Evolutionary conservation across 1,140 invertebrate genomes (phyloP).

Genomic region (Elysia chlorotica): DNA sequence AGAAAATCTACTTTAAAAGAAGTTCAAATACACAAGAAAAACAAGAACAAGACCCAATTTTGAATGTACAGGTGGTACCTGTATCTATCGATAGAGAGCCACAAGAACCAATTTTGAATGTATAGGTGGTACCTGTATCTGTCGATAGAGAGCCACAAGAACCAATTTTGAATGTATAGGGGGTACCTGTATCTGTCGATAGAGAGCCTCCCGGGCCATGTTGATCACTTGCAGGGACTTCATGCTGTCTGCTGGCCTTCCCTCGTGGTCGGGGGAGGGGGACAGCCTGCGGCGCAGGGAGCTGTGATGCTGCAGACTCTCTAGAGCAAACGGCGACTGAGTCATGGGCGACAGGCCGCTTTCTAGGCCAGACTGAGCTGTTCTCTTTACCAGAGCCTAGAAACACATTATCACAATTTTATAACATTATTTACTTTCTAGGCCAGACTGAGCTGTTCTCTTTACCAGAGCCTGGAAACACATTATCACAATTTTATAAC

Average conservation of each 20-base stretch:
- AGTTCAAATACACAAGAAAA: too few species aligned
- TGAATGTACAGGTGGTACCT: too few species aligned
- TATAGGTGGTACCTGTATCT: too few species aligned
- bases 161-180: too few species aligned
- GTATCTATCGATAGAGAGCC: too few species aligned
- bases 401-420: too few species aligned
- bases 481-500: too few species aligned
- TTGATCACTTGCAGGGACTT: conserved; percentile 62
- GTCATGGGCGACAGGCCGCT: conserved; percentile 30
- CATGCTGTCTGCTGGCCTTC: conserved; percentile 23
- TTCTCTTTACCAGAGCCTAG: conserved; percentile 63
- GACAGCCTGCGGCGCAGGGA: conserved; percentile 75
- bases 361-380: conserved; percentile 47
- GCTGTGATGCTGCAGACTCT: conserved; percentile 54
- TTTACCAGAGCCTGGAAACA: conserved; percentile 62
- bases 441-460: conserved; percentile 47
- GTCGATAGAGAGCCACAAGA: too few species aligned
- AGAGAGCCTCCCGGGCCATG: conserved; percentile 65
- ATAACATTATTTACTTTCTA: too few species aligned
- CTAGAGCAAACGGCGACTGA: conserved; percentile 62
- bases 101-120: too few species aligned
- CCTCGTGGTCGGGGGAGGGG: conserved; percentile 58
- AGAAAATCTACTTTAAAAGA: too few species aligned
- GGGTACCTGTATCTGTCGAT: conserved; percentile 66
- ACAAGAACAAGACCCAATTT: too few species aligned